A percentile compares a stretch with the other conserved stretches of the same genome.
Evolutionary conservation across 1,140 invertebrate genomes (phyloP).

Genomic region (Musca vetustissima): DNA sequence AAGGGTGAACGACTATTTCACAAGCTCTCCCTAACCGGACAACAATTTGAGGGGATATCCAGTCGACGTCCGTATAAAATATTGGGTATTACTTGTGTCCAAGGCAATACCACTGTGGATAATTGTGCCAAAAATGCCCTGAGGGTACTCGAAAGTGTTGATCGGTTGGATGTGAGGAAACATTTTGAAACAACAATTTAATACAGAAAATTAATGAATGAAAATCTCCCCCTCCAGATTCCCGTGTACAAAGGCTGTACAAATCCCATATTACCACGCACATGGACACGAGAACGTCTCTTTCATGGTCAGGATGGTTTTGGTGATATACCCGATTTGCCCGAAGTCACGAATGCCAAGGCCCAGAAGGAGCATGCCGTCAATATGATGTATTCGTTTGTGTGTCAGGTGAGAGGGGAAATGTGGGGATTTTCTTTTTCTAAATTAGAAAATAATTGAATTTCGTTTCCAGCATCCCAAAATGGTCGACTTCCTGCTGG

Average conservation of each 20-base stretch:
- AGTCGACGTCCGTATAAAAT: conserved; percentile 53
- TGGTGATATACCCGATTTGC: conserved; percentile 56
- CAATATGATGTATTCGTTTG: conserved; percentile 56
- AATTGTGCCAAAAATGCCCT: conserved; percentile 64
- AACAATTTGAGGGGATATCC: neutral
- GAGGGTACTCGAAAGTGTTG: conserved; percentile 58
- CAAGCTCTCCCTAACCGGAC: neutral
- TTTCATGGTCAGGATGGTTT: conserved; percentile 65
- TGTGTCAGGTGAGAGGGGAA: conserved; percentile 41
- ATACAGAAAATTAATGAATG: neutral
- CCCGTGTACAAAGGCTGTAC: conserved; percentile 64
- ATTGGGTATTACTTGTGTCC: conserved; percentile 64
- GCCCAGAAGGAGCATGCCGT: conserved; percentile 36
- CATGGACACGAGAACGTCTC: conserved; percentile 8
- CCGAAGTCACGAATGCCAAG: conserved; percentile 10
- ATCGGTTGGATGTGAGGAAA: conserved; percentile 59
- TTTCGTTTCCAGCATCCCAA: conserved; percentile 36
- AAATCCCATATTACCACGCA: conserved; percentile 50
- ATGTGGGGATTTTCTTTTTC: neutral
- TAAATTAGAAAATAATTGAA: neutral
- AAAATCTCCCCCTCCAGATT: conserved; percentile 56
- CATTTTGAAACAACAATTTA: neutral
- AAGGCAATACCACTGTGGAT: conserved; percentile 61
- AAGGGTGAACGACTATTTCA: conserved; percentile 54
- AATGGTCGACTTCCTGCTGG: conserved; percentile 62